These are phyloP conservation scores for Halichondria panicea DNA, from an alignment of 37 sponge, comb jelly and placozoan species.

Conservation along the genomic window DNA sequence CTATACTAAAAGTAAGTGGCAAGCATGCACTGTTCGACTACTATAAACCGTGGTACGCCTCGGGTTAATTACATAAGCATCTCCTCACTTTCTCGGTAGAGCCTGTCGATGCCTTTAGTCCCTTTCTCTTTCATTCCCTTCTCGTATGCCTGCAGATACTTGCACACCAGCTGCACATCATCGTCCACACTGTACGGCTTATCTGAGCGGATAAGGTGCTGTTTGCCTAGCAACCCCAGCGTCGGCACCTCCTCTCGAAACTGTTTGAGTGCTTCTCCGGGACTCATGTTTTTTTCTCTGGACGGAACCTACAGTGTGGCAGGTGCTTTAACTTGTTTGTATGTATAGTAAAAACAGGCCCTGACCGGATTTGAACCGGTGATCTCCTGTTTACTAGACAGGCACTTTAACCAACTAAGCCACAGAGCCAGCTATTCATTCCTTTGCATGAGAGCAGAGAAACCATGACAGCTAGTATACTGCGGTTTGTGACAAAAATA, in stretches of 20 bases:
- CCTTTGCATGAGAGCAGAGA: too few species aligned
- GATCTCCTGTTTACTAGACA: too few species aligned
- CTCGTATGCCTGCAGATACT: slow-evolving; percentile 74
- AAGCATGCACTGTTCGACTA: too few species aligned
- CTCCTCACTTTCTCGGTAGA: slow-evolving; percentile 51
- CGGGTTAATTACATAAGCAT: not conserved
- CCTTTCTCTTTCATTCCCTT: too few species aligned
- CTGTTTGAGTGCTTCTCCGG: slow-evolving; percentile 54
- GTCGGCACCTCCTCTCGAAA: slow-evolving; percentile 55
- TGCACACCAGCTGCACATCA: slow-evolving; percentile 82
- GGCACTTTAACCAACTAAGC: too few species aligned
- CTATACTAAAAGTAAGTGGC: too few species aligned
- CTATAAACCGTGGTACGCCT: not conserved
- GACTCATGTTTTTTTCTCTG: slow-evolving; percentile 5
- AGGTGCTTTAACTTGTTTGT: too few species aligned
- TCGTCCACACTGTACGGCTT: slow-evolving; percentile 58
- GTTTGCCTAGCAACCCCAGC: slow-evolving; percentile 55
- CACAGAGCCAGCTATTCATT: too few species aligned
- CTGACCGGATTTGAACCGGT: too few species aligned
- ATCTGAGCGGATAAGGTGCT: slow-evolving; percentile 36
- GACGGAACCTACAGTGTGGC: slow-evolving; percentile 46
- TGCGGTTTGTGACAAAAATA: too few species aligned
- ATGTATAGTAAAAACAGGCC: too few species aligned
- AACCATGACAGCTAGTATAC: too few species aligned
- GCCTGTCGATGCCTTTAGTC: slow-evolving; percentile 39